phyloP scores from a whole-genome alignment of 2,888 invertebrate genomes.

The Microctonus hyperodae region DNA sequence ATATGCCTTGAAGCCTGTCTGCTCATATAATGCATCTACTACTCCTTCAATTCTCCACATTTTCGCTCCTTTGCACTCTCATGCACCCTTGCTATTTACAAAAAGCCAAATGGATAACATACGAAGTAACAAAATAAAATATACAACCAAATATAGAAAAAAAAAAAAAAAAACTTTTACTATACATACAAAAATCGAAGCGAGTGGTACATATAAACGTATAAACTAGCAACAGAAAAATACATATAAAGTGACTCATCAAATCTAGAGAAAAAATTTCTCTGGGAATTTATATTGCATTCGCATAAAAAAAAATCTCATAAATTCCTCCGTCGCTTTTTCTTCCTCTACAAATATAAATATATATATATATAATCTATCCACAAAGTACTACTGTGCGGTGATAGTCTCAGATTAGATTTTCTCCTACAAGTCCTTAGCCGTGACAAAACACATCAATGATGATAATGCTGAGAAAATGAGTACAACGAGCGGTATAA shows the following conservation, averaged over 20 bases:
- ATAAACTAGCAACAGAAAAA: neutral
- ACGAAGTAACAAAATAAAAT: neutral
- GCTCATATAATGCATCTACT: neutral
- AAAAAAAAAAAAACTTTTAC: neutral
- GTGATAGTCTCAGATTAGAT: too few relatives aligned
- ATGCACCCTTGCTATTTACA: neutral
- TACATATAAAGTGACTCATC: neutral
- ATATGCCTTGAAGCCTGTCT: neutral
- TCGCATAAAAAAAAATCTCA: too few relatives aligned
- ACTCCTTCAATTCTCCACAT: neutral
- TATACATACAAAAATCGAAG: neutral
- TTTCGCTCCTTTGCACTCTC: neutral
- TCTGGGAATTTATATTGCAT: conserved; percentile 12
- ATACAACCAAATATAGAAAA: neutral
- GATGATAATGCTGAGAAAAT: too few relatives aligned
- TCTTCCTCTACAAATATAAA: too few relatives aligned
- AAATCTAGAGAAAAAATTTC: neutral
- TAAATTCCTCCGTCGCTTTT: too few relatives aligned
- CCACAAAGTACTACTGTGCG: too few relatives aligned
- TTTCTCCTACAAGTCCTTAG: too few relatives aligned
- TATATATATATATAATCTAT: too few relatives aligned
- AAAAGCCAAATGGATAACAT: neutral
- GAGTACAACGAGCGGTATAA: neutral
- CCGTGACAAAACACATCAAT: too few relatives aligned
- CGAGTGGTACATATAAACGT: neutral